These are phyloP conservation scores for Eupeodes luniger DNA, from an alignment of 2,888 invertebrate genomes.

Conservation along the genomic window DNA sequence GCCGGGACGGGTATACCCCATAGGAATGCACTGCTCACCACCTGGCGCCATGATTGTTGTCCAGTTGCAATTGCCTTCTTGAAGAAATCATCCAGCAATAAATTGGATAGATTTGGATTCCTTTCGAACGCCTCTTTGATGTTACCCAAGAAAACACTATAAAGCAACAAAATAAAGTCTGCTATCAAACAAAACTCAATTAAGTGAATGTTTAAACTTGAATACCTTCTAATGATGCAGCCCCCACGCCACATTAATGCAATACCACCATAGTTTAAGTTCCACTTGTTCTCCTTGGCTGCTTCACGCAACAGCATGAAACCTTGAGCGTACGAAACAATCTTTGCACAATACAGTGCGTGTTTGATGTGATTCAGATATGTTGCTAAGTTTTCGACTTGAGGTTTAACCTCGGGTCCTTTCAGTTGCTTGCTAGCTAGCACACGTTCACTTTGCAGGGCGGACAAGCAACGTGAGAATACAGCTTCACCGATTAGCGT, in stretches of 20 bases:
- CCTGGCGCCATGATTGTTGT: slow-evolving; percentile 93
- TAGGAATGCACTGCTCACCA: slow-evolving; percentile 89
- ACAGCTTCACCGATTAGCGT: slow-evolving; percentile 99
- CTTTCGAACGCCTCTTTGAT: slow-evolving; percentile 97
- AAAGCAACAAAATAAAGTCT: slow-evolving; percentile 53
- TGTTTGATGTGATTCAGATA: slow-evolving; percentile 94
- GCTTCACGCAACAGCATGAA: slow-evolving; percentile 98
- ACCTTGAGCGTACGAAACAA: slow-evolving; percentile 99
- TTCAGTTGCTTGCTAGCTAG: slow-evolving; percentile 91
- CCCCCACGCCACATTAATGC: slow-evolving; percentile 99
- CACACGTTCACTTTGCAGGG: slow-evolving; percentile 94
- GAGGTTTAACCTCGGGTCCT: slow-evolving; percentile 87
- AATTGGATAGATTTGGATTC: slow-evolving; percentile 93
- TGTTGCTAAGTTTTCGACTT: slow-evolving; percentile 89
- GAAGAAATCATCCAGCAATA: slow-evolving; percentile 97
- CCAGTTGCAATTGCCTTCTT: slow-evolving; percentile 91
- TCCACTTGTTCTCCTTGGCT: slow-evolving; percentile 95
- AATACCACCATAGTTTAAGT: slow-evolving; percentile 98
- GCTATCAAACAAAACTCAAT: not conserved
- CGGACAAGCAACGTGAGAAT: slow-evolving; percentile 97
- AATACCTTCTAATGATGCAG: slow-evolving; percentile 96
- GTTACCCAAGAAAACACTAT: slow-evolving; percentile 93
- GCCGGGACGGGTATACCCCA: slow-evolving; percentile 97
- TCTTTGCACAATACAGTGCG: slow-evolving; percentile 98
- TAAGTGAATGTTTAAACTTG: slow-evolving; percentile 81